These are phyloP conservation scores for Thryonomys swinderianus DNA, from an alignment of 2,113 vertebrate genomes.

Conservation along the genomic window DNA sequence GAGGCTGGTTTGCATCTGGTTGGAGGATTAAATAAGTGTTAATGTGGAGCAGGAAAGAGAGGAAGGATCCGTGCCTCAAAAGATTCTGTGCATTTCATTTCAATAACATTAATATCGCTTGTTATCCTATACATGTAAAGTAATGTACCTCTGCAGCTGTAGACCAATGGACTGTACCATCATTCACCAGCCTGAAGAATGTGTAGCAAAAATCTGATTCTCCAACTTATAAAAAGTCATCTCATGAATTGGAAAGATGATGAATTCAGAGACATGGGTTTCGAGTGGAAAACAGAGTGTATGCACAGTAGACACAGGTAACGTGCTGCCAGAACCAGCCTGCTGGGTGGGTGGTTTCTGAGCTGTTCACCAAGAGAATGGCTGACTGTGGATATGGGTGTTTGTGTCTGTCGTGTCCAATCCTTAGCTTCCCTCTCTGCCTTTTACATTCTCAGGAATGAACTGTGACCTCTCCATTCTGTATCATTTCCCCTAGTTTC, in stretches of 20 bases:
- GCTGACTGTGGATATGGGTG: neutral
- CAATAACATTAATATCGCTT: neutral
- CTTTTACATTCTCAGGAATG: neutral
- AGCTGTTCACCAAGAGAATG: rapidly evolving
- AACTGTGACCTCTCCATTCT: neutral
- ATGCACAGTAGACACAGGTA: neutral
- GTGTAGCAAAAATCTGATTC: neutral
- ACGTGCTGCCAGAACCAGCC: neutral
- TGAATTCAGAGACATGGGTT: neutral
- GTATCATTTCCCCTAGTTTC: neutral
- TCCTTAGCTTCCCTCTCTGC: neutral
- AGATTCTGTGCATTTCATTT: neutral
- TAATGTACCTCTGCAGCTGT: neutral
- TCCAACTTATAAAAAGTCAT: neutral
- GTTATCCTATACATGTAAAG: neutral
- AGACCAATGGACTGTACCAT: neutral
- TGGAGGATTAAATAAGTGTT: neutral
- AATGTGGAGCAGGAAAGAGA: neutral
- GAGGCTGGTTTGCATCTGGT: neutral
- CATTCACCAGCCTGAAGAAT: neutral
- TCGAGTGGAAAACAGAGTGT: too few relatives aligned
- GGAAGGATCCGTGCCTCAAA: neutral
- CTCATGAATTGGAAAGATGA: neutral
- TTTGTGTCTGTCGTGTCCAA: neutral
- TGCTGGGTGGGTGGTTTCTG: neutral